Base-by-base conservation (phyloP, 2,113 vertebrate species). In the Coregonus clupeaformis region DNA sequence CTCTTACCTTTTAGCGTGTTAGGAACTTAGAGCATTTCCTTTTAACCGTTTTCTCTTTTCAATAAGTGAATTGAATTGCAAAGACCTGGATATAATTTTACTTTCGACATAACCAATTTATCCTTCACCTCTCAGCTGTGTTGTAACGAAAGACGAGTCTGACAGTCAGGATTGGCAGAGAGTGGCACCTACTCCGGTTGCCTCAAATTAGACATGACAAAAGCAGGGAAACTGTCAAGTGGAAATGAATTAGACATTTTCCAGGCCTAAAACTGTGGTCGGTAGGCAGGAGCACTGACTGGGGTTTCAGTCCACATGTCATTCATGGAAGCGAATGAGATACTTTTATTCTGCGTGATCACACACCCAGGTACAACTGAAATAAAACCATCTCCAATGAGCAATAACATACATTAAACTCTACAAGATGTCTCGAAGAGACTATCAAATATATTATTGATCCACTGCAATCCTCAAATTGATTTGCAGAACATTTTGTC, bases 151-250 rank as follows among this genome's bases (percentile, higher is more conserved):
- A 89, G 88, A 76, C 68, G 68, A 66, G 81, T 55, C 75, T 52
- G 73, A 85, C 82, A 84, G 80, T 71, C 74, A n/a, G 80, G 84
- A 89, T 81, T 87, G 90, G 86, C 73, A 68, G 77, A 81, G 91
- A 93, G 79, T 94, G 92, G 92, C 93, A 92, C 88, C 86, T 88
- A 90, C 90, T 92, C 84, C 86, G 78, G 84, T 74, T 78, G 80
- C 77, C 81, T 93, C 86, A 90, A 91, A 93, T 93, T 91, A 93
- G 87, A 93, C 91, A 91, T 89, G 90, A 81, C 89, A 90, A 91
- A 90, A 90, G 83, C 73, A 77, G 83, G 77, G 75, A 81, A 87
- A 77, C 85, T 91, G 89, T 91, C 91, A 91, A 85, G 83, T 72
- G 79, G 82, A 87, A 86, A 87, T 42, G 78, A 83, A 84, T 83